These are phyloP conservation scores for Drosophila triauraria DNA, from an alignment of 1,140 invertebrate genomes.

Conservation along the genomic window DNA sequence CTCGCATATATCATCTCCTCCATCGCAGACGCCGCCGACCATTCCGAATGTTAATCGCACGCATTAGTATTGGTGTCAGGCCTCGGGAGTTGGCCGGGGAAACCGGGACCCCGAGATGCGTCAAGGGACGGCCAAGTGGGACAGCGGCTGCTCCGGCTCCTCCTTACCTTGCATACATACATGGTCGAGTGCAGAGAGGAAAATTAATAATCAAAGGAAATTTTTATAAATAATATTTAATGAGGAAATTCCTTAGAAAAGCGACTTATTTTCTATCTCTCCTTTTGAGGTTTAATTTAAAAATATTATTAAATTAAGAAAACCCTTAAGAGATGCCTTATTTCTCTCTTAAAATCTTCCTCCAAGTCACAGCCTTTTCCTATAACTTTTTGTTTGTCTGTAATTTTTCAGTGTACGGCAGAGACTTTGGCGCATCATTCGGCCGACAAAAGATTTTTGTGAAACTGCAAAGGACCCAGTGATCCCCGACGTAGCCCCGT, in stretches of 20 bases:
- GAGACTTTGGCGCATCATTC: conserved; percentile 64
- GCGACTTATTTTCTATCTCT: background rate
- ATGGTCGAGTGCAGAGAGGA: no score
- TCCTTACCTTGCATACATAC: no score
- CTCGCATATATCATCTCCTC: conserved; percentile 6
- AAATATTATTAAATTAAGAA: background rate
- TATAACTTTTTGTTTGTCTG: no score
- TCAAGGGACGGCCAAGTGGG: conserved; percentile 50
- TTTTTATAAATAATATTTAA: no score
- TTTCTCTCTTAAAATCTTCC: no score
- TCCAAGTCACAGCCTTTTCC: background rate
- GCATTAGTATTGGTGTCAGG: conserved; percentile 83
- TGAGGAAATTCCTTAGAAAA: no score
- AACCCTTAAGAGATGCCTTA: background rate
- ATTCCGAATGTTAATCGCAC: conserved; percentile 78
- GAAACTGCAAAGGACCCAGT: conserved; percentile 48
- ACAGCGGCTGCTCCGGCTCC: conserved; percentile 4
- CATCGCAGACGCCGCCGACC: conserved; percentile 32
- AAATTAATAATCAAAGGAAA: background rate
- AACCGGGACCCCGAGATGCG: conserved; percentile 24
- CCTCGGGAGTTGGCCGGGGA: conserved; percentile 33
- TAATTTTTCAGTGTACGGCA: background rate
- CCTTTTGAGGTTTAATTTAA: background rate
- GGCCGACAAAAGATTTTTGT: conserved; percentile 70
- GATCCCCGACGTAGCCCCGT: conserved; percentile 1